These are phyloP conservation scores for Harpagifer antarcticus DNA, from an alignment of 2,797 vertebrate genomes.

Conservation along the genomic window DNA sequence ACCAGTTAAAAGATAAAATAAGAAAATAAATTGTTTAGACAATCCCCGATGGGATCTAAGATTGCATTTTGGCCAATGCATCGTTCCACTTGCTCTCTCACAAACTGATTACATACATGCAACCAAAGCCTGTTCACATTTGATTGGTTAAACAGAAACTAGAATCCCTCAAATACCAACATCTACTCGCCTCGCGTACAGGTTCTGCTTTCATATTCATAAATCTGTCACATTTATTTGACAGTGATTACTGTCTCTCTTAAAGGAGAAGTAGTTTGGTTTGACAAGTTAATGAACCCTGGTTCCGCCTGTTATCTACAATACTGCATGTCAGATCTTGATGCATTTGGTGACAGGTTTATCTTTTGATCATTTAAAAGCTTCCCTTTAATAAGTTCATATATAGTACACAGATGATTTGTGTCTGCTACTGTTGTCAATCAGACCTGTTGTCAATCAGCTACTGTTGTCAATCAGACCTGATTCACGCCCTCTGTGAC, in stretches of 20 bases:
- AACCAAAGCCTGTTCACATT: no score
- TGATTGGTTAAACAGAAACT: no score
- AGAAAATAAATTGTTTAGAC: no score
- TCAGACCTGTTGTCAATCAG: conserved; percentile 3
- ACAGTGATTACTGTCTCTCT: background rate
- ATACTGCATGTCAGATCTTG: background rate
- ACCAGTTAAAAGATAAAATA: no score
- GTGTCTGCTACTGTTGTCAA: conserved; percentile 2
- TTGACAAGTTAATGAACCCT: conserved; percentile 9
- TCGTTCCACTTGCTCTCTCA: no score
- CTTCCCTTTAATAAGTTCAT: background rate
- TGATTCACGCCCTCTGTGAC: background rate
- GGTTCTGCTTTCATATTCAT: no score
- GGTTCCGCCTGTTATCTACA: background rate
- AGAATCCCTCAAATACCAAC: no score
- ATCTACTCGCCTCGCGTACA: no score
- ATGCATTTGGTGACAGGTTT: background rate
- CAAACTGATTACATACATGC: no score
- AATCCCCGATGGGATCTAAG: no score
- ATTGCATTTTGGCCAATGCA: no score
- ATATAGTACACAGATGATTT: background rate
- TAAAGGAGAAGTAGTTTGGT: background rate
- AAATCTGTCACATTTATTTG: no score
- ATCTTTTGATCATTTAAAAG: background rate
- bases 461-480: background rate